Evolutionary conservation across 2,797 vertebrate species (phyloP).

Genomic region (Triplophysa yarkandensis): DNA sequence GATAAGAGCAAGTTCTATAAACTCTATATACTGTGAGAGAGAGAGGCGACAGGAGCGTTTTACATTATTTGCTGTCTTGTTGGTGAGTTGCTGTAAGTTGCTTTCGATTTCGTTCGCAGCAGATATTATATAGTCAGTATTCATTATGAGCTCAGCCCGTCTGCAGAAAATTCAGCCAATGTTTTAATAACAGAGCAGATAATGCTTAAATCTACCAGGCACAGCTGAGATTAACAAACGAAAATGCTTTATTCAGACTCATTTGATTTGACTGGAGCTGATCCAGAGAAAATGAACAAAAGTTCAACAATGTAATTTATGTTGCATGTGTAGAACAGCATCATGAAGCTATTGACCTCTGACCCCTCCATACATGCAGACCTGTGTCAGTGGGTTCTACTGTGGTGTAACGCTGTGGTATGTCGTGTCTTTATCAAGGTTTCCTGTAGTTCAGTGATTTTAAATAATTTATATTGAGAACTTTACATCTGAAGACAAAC

Average conservation of each 20-base stretch:
- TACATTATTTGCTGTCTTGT: slow-evolving; percentile 45
- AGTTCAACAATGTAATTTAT: slow-evolving; percentile 46
- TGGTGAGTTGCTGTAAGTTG: slow-evolving; percentile 47
- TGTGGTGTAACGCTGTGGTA: slow-evolving; percentile 22
- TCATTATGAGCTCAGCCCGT: slow-evolving; percentile 15
- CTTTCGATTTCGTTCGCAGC: slow-evolving; percentile 15
- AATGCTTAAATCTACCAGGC: slow-evolving; percentile 7
- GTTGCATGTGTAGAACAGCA: slow-evolving; percentile 46
- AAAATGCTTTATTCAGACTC: slow-evolving; percentile 25
- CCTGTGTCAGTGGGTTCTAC: slow-evolving; percentile 9
- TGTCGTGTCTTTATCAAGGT: slow-evolving; percentile 18
- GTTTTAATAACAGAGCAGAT: slow-evolving; percentile 38
- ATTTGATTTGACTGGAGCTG: slow-evolving; percentile 20
- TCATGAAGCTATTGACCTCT: slow-evolving; percentile 28
- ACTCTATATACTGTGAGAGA: slow-evolving; percentile 59
- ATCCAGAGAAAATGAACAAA: slow-evolving; percentile 36
- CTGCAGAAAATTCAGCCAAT: not conserved
- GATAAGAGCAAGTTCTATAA: slow-evolving; percentile 75
- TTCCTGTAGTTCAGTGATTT: not conserved
- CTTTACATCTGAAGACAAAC: not conserved
- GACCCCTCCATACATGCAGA: slow-evolving; percentile 20
- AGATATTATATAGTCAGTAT: slow-evolving; percentile 36
- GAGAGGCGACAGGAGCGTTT: not conserved
- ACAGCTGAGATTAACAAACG: slow-evolving; percentile 17
- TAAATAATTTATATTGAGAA: not conserved